Evolutionary conservation across 2,113 vertebrate genomes (phyloP).

Genomic region (Choloepus hoffmanni): DNA sequence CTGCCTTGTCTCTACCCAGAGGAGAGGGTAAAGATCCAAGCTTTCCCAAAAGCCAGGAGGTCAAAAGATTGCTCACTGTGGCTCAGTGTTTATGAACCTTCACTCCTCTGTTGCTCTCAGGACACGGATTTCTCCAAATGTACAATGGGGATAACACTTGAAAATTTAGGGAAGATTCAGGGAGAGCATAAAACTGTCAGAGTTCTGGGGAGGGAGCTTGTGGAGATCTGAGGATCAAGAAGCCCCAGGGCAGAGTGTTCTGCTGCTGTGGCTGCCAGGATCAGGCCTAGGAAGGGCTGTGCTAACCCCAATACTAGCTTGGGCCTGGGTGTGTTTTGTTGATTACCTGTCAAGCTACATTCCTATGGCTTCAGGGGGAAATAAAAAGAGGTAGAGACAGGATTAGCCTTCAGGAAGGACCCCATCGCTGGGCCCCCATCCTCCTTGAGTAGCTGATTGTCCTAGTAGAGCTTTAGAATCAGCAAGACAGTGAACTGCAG

Average conservation of each 20-base stretch:
- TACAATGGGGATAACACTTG: background rate
- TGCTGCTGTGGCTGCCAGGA: background rate
- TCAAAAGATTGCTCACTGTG: background rate
- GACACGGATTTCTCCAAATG: background rate
- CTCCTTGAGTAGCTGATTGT: background rate
- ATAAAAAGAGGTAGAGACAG: background rate
- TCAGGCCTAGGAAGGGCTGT: background rate
- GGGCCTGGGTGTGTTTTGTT: background rate
- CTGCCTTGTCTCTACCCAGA: background rate
- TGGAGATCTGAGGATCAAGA: background rate
- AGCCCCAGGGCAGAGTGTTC: background rate
- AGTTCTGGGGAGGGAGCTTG: background rate
- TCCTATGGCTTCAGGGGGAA: background rate
- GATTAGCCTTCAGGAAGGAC: background rate
- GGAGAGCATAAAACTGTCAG: background rate
- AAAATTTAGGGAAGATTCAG: background rate
- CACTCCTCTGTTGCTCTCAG: background rate
- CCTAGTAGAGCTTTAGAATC: background rate
- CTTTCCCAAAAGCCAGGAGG: background rate
- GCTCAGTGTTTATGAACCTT: background rate
- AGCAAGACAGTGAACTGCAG: background rate
- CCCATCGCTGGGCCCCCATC: background rate
- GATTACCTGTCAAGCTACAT: background rate
- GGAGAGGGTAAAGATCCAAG: background rate
- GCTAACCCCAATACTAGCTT: background rate